A percentile compares a stretch with the other conserved stretches of the same genome.
Evolutionary conservation across 1,140 invertebrate genomes (phyloP).

Genomic region (Megathymus violae): DNA sequence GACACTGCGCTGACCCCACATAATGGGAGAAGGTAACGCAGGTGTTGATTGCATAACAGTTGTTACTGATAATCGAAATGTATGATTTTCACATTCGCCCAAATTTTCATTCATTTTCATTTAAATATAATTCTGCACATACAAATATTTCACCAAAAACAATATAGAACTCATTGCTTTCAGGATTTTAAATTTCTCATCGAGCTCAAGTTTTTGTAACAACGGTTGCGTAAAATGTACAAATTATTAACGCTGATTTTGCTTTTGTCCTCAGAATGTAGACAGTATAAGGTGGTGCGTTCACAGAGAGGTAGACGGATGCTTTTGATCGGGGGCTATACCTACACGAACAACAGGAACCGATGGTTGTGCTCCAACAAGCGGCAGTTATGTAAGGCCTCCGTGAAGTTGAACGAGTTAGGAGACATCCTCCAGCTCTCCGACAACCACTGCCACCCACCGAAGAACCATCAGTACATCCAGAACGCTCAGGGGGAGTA

Average conservation of each 20-base stretch:
- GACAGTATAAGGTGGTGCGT: constrained; percentile 36
- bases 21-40: too few relatives aligned
- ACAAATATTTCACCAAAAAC: too few relatives aligned
- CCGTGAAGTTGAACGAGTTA: constrained; percentile 27
- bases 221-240: too few relatives aligned
- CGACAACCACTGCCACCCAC: constrained; percentile 27
- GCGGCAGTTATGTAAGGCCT: constrained; percentile 37
- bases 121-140: too few relatives aligned
- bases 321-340: constrained; percentile 44
- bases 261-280: constrained; percentile 16
- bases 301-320: constrained; percentile 42
- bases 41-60: too few relatives aligned
- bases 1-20: too few relatives aligned
- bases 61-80: too few relatives aligned
- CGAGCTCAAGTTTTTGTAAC: too few relatives aligned
- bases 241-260: constrained; percentile 21
- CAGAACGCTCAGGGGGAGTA: neutral
- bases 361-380: constrained; percentile 43
- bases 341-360: constrained; percentile 30
- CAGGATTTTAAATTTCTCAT: too few relatives aligned
- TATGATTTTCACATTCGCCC: too few relatives aligned
- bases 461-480: constrained; percentile 6
- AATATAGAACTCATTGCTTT: too few relatives aligned
- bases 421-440: constrained; percentile 7
- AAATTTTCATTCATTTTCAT: too few relatives aligned